phyloP scores from a whole-genome alignment of 1,140 invertebrate species.

The Hylyphantes graminicola region DNA sequence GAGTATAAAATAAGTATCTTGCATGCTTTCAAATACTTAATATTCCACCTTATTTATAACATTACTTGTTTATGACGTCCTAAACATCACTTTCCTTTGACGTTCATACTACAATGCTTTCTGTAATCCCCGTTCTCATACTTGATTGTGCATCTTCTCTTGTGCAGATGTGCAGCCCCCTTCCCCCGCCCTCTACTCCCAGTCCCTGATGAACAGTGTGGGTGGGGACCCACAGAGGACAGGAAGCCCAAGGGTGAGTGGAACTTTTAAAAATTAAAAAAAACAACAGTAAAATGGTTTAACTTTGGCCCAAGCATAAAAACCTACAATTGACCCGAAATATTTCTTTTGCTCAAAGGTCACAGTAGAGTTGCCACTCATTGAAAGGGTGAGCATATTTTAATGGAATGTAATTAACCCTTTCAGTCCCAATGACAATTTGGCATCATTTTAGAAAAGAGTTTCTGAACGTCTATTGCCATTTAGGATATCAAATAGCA shows the following conservation, averaged over 20 bases:
- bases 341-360: neutral
- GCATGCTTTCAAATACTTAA: neutral
- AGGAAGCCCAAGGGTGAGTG: conserved; percentile 51
- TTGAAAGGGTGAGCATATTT: neutral
- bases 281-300: neutral
- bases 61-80: neutral
- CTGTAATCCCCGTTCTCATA: too few species aligned
- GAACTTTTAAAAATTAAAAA: neutral
- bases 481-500: too few species aligned
- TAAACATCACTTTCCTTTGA: too few species aligned
- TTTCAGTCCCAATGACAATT: too few species aligned
- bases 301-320: neutral
- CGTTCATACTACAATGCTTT: too few species aligned
- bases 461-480: too few species aligned
- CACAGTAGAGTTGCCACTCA: neutral
- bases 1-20: neutral
- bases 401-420: too few species aligned
- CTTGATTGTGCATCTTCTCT: conserved; percentile 12
- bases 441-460: too few species aligned
- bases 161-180: conserved; percentile 44
- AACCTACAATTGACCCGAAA: neutral
- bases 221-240: conserved; percentile 34
- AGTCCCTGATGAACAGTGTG: conserved; percentile 32
- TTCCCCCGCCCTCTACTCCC: conserved; percentile 41
- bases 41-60: neutral